Percentiles rank a stretch among this genome's conserved stretches.
phyloP scores from a whole-genome alignment of 2,888 invertebrate genomes.

The Salticus scenicus region DNA sequence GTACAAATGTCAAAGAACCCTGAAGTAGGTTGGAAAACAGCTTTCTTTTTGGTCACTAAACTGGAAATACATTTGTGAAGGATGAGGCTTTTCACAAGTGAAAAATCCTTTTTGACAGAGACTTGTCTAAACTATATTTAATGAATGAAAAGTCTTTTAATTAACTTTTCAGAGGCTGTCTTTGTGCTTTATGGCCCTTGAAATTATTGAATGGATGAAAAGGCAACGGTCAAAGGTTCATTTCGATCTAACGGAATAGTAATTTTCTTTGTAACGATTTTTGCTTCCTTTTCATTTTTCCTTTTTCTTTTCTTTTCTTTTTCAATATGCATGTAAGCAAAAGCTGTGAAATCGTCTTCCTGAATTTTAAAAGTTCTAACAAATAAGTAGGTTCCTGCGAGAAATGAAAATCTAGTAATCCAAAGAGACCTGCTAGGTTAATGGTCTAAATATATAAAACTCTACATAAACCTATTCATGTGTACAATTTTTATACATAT shows the following conservation, averaged over 20 bases:
- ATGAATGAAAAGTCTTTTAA: slow-evolving; percentile 1
- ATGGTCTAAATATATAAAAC: too few species aligned
- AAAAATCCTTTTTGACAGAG: background rate
- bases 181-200: slow-evolving; percentile 8
- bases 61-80: background rate
- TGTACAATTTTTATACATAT: too few species aligned
- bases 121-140: background rate
- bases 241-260: background rate
- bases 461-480: too few species aligned
- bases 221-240: background rate
- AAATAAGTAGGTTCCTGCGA: too few species aligned
- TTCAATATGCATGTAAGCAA: too few species aligned
- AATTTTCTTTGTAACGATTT: too few species aligned
- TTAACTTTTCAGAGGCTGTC: background rate
- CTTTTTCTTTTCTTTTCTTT: too few species aligned
- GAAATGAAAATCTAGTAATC: too few species aligned
- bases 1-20: background rate
- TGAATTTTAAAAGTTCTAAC: too few species aligned
- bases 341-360: too few species aligned
- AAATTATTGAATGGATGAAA: background rate
- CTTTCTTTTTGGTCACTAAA: background rate
- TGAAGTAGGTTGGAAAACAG: background rate
- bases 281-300: too few species aligned
- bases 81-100: slow-evolving; percentile 6
- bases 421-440: too few species aligned